Evolutionary conservation across 2,797 vertebrate species (phyloP), one percentile per base, ranked within the genome.

Genomic region (Labroides dimidiatus): DNA sequence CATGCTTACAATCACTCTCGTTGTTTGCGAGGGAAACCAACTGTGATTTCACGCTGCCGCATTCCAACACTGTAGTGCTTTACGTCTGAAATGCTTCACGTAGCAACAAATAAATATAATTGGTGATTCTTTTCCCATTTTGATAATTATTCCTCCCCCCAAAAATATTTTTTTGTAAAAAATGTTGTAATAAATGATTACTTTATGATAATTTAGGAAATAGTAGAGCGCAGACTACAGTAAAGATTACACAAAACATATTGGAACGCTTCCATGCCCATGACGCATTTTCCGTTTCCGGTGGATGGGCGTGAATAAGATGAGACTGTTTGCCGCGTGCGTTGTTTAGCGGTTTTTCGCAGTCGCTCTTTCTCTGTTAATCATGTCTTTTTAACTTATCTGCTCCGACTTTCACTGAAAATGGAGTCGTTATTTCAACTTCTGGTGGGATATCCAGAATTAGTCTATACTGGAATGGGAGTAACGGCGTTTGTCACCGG

Each of bases 391-490:
- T 50, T 42, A n/a, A 14, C 17, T 8, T 4, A n/a, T 0, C 19
- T 12, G 0, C 10, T 5, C 10, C n/a, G 19, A 0, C 7, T 45
- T 23, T 47, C 2, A 2, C 6, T 7, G 14, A 37, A 57, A 64
- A 97, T 97, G 96, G 95, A 96, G 37, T 75, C 84, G 4, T 79
- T 95, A 41, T 92, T 81, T 63, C 90, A 93, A 45, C 78, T 96
- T 24, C 57, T 96, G 65, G 45, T 87, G 64, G 90, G 93, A 12
- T 93, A 94, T 74, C 95, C 96, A 0, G 78, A 92, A 6, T 49
- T 94, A 5, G 87, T 96, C 85, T 96, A 95, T 10, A 94, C 93
- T 9, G 95, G 96, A 30, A 91, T 95, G 6, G 96, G 96, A 33
- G 93, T 94, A 11, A 94, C 96, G 1, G 94, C 93, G 30, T 91